Evolutionary conservation across 2,113 vertebrate genomes (phyloP).

Genomic region (Nothoprocta pentlandii): DNA sequence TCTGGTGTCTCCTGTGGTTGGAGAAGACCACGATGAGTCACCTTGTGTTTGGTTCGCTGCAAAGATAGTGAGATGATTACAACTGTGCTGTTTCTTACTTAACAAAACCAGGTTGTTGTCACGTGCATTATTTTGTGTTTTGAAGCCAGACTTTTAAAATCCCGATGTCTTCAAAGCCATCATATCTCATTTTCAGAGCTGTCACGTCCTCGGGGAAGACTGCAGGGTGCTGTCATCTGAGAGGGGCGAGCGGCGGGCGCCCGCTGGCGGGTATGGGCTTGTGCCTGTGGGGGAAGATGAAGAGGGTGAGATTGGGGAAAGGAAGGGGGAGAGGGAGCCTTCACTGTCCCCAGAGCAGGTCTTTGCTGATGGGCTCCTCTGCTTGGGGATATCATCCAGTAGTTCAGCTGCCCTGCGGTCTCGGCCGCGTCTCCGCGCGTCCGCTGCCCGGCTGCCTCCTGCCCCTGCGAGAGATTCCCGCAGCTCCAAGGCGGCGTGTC

Average conservation of each 20-base stretch:
- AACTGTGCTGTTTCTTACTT: background rate
- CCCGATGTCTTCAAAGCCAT: background rate
- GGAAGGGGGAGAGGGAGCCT: background rate
- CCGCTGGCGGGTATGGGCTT: background rate
- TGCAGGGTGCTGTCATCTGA: background rate
- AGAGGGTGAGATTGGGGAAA: background rate
- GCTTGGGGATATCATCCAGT: background rate
- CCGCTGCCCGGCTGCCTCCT: too few species aligned
- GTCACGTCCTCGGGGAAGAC: background rate
- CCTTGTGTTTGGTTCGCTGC: background rate
- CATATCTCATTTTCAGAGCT: too few species aligned
- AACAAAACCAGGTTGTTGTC: background rate
- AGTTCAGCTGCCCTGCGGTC: background rate
- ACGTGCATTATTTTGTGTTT: background rate
- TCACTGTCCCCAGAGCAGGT: background rate
- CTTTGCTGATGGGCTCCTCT: background rate
- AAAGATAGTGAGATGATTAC: background rate
- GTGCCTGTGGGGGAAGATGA: background rate
- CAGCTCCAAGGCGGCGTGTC: background rate
- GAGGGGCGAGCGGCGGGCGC: background rate
- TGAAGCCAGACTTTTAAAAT: background rate
- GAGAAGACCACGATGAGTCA: background rate
- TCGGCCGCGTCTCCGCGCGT: too few species aligned
- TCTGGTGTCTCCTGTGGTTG: background rate
- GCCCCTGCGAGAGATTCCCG: too few species aligned